phyloP scores from a whole-genome alignment of 2,888 invertebrate genomes.

The Neoascia interrupta region DNA sequence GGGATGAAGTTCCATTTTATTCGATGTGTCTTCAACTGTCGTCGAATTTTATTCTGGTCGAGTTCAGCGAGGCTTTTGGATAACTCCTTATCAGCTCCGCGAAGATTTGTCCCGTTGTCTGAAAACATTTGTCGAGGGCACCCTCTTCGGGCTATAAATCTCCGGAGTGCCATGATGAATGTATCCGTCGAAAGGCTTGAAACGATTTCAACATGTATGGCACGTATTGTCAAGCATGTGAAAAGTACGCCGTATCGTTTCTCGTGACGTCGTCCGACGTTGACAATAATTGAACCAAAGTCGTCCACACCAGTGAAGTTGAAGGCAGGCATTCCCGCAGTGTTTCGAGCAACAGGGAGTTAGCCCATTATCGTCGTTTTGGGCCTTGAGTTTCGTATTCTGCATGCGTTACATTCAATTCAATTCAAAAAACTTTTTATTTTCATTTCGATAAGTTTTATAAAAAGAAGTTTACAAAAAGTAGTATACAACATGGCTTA shows the following conservation, averaged over 20 bases:
- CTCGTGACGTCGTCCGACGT: no score
- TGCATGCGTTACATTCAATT: conserved; percentile 22
- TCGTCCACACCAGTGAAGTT: conserved; percentile 39
- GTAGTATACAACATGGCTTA: no score
- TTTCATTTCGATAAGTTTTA: no score
- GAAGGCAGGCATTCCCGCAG: conserved; percentile 25
- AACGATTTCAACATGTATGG: conserved; percentile 35
- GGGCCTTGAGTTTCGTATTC: conserved; percentile 16
- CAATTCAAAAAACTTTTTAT: no score
- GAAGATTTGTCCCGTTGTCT: conserved; percentile 56
- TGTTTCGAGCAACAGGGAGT: conserved; percentile 13
- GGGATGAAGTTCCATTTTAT: conserved; percentile 70
- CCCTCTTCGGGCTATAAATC: conserved; percentile 42
- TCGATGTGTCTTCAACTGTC: background rate
- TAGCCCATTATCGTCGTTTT: conserved; percentile 18
- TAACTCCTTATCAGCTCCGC: conserved; percentile 1
- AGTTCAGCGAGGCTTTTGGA: background rate
- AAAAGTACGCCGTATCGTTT: no score
- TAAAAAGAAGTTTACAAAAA: no score
- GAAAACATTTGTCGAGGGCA: conserved; percentile 25
- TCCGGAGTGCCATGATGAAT: conserved; percentile 36
- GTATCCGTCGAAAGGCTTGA: conserved; percentile 27
- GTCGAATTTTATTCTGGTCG: conserved; percentile 6
- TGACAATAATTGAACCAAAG: no score
- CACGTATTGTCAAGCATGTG: conserved; percentile 41